These are phyloP conservation scores for Catharus minimus DNA, from an alignment of 2,113 vertebrate genomes.

Conservation along the genomic window DNA sequence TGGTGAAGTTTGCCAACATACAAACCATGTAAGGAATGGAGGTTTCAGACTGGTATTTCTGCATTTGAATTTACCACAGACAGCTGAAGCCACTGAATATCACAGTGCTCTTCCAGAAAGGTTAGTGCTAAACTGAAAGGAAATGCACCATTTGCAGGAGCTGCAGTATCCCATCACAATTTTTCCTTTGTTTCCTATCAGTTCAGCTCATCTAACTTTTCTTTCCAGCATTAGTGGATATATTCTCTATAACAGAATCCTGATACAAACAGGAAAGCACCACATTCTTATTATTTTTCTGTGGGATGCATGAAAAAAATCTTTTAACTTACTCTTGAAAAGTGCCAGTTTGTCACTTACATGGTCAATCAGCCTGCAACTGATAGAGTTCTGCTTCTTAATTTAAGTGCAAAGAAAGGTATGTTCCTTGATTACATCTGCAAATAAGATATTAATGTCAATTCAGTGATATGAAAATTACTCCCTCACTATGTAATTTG, in stretches of 20 bases:
- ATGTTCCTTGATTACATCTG: slow-evolving; percentile 72
- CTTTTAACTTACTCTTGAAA: not conserved
- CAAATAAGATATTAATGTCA: slow-evolving; percentile 74
- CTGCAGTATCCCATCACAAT: not conserved
- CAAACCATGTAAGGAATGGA: not conserved
- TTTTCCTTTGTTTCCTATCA: not conserved
- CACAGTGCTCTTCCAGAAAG: slow-evolving; percentile 5
- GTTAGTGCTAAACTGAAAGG: slow-evolving; percentile 1
- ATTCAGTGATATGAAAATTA: slow-evolving; percentile 70
- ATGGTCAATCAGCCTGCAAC: slow-evolving; percentile 46
- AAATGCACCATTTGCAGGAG: slow-evolving; percentile 1
- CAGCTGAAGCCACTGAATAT: slow-evolving; percentile 11
- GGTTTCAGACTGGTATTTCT: slow-evolving; percentile 38
- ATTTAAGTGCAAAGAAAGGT: slow-evolving; percentile 56
- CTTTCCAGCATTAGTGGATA: not conserved
- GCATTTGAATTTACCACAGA: slow-evolving; percentile 15
- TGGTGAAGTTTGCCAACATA: not conserved
- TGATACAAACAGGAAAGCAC: not conserved
- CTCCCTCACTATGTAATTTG: slow-evolving; percentile 67
- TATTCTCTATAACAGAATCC: not conserved
- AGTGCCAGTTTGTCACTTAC: slow-evolving; percentile 10
- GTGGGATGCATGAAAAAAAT: not conserved
- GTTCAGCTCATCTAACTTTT: not conserved
- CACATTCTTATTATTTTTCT: not conserved
- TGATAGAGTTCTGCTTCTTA: slow-evolving; percentile 33